Base-by-base conservation (phyloP, 2,888 invertebrate genomes). In the Acanthosepion pharaonis region DNA sequence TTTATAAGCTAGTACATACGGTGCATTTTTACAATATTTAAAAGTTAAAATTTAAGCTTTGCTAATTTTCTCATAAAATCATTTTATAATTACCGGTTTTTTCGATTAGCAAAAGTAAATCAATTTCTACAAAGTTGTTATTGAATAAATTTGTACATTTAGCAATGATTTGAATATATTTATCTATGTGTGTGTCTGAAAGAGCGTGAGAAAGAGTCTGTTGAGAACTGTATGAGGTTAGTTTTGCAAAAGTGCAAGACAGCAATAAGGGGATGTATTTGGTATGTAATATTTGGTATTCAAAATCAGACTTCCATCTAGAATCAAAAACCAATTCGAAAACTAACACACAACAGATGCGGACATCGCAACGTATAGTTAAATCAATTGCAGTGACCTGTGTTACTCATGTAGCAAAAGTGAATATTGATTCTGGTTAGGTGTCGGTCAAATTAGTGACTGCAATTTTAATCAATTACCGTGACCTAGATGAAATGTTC, bases 391-490 rank as follows among this genome's bases (percentile, higher is more conserved):
- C 23, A 9, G n/a, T 78, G n/a, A 78, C n/a, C n/a, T 78, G 2
- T 9, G 15, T n/a, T n/a, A 33, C n/a, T 11, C 18, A 78, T 9
- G n/a, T 78, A 33, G n/a, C 78, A 11, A 33, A n/a, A 18, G 2
- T 33, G n/a, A 33, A 33, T 78, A 78, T 78, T 78, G 78, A 78
- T 78, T 78, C 78, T 33, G n/a, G 15, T 78, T 78, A n/a, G 78
- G 78, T 33, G n/a, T 33, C 11, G 78, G 78, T 78, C 78, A 78
- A 78, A 78, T 78, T 3, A n/a, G 8, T 78, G 78, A 78, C 78
- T n/a, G 78, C n/a, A 33, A 78, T n/a, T 78, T 78, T 78, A 78
- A 78, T 78, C 78, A 78, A 78, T 78, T 78, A 78, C n/a, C n/a
- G 78, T 33, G n/a, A 33, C 78, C n/a, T 33, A 78, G 33, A n/a